phyloP scores from a whole-genome alignment of 2,113 vertebrate species.

The Nerophis ophidion region DNA sequence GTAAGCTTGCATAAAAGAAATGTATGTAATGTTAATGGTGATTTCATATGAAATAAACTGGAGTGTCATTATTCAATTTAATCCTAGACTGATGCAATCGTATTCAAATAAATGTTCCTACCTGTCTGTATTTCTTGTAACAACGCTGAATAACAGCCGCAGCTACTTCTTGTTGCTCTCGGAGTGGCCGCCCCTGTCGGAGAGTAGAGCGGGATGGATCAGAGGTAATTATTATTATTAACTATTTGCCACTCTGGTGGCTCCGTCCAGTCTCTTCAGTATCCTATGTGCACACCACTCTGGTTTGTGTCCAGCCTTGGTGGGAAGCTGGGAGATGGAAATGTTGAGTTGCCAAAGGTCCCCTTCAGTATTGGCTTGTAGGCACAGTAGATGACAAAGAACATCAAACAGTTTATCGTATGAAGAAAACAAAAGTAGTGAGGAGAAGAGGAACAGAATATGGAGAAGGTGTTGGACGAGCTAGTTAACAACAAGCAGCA shows the following conservation, averaged over 20 bases:
- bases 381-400: constrained; percentile 55
- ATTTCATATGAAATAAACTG: not conserved
- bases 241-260: constrained; percentile 37
- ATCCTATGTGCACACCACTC: constrained; percentile 35
- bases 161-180: constrained; percentile 96
- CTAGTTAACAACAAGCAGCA: constrained; percentile 55
- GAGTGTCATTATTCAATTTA: not conserved
- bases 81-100: not conserved
- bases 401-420: constrained; percentile 60
- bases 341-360: constrained; percentile 27
- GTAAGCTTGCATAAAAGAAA: constrained; percentile 89
- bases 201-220: constrained; percentile 55
- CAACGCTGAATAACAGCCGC: constrained; percentile 96
- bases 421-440: constrained; percentile 44
- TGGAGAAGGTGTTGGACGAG: constrained; percentile 36
- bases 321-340: constrained; percentile 26
- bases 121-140: constrained; percentile 99
- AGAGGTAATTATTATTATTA: constrained; percentile 45
- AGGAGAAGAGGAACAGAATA: constrained; percentile 33
- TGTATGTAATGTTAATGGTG: constrained; percentile 34
- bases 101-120: constrained; percentile 58
- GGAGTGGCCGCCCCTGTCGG: constrained; percentile 85
- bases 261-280: constrained; percentile 34
- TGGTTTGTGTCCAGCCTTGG: constrained; percentile 25
- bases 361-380: constrained; percentile 49